These are phyloP conservation scores for Spinibarbus caldwelli DNA, from an alignment of 2,797 vertebrate species.

Conservation along the genomic window DNA sequence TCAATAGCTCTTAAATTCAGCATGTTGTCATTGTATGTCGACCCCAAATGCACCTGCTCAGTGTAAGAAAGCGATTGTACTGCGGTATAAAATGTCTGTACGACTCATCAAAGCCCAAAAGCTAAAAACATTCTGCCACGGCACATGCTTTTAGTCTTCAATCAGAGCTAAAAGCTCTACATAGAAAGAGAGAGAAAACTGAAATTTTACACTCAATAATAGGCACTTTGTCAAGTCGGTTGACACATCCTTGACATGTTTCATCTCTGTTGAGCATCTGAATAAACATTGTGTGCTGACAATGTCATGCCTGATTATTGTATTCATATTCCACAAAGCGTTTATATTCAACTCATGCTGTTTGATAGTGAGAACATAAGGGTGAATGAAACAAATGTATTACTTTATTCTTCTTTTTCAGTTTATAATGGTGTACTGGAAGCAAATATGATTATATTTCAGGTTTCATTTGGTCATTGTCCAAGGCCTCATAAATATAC, in stretches of 20 bases:
- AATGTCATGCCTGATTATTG: constrained; percentile 25
- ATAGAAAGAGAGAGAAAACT: constrained; percentile 12
- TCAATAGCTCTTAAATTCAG: too few relatives aligned
- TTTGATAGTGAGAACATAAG: neutral
- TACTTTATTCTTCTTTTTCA: neutral
- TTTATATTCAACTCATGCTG: neutral
- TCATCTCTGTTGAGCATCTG: constrained; percentile 37
- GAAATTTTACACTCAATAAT: constrained; percentile 25
- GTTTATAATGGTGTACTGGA: neutral
- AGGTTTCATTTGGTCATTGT: neutral
- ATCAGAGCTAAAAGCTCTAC: constrained; percentile 31
- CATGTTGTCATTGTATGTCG: neutral
- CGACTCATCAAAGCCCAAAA: neutral
- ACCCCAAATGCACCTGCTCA: neutral
- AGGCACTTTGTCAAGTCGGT: constrained; percentile 25
- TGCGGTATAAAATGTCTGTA: neutral
- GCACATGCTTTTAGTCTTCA: constrained; percentile 4
- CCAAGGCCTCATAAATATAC: neutral
- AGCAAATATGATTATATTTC: neutral
- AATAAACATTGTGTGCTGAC: constrained; percentile 38
- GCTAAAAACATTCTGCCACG: constrained; percentile 1
- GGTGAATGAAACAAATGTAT: neutral
- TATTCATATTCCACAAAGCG: constrained; percentile 15
- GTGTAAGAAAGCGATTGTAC: neutral
- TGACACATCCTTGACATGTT: constrained; percentile 35